A percentile compares a stretch with the other conserved stretches of the same genome.
These are phyloP conservation scores for Lycocerus yunnanus DNA, from an alignment of 2,888 invertebrate genomes.

Conservation along the genomic window DNA sequence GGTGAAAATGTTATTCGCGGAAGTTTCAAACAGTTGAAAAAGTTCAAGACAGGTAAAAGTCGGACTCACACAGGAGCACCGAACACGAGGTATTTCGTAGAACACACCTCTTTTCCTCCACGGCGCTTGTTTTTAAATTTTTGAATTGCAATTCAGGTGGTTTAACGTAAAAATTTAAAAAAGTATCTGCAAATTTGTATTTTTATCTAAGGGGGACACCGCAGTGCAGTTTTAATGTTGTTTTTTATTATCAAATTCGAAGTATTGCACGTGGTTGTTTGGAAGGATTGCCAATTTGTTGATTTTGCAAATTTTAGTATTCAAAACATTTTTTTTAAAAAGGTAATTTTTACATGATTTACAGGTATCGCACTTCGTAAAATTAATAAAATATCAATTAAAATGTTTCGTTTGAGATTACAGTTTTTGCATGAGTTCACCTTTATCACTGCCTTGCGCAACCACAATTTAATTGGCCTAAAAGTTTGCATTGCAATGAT, in stretches of 20 bases:
- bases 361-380: background rate
- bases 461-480: background rate
- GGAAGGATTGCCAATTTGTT: no score
- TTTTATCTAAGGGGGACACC: background rate
- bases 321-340: background rate
- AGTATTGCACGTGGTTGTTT: no score
- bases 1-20: constrained; percentile 36
- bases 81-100: constrained; percentile 42
- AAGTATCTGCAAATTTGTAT: background rate
- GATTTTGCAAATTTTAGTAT: background rate
- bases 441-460: background rate
- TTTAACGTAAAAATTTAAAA: background rate
- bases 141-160: background rate
- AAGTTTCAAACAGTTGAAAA: constrained; percentile 42
- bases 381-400: background rate
- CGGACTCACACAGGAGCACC: constrained; percentile 47
- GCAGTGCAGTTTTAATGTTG: no score
- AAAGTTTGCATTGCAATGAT: background rate
- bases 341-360: background rate
- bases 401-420: background rate
- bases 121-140: constrained; percentile 11
- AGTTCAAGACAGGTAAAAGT: constrained; percentile 51
- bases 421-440: background rate
- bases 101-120: constrained; percentile 15
- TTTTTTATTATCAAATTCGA: no score